phyloP scores from a whole-genome alignment of 2,797 vertebrate genomes.

The Scarus forsteni region DNA sequence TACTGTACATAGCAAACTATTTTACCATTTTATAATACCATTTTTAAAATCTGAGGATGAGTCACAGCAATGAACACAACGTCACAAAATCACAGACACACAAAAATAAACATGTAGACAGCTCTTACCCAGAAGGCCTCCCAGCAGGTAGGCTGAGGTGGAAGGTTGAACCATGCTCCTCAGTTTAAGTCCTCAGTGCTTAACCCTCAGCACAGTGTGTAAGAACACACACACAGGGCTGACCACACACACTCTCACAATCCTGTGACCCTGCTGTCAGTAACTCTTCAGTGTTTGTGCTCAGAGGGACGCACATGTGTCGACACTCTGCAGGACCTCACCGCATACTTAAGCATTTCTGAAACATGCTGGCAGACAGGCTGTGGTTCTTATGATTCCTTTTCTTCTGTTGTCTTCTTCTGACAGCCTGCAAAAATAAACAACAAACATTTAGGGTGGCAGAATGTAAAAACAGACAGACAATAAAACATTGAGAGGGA shows the following conservation, averaged over 20 bases:
- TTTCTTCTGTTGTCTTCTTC: slow-evolving; percentile 5
- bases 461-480: neutral
- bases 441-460: slow-evolving; percentile 15
- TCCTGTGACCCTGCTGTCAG: slow-evolving; percentile 32
- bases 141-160: slow-evolving; percentile 70
- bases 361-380: slow-evolving; percentile 15
- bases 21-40: neutral
- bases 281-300: slow-evolving; percentile 38
- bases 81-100: slow-evolving; percentile 3
- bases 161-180: slow-evolving; percentile 71
- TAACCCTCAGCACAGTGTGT: slow-evolving; percentile 38
- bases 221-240: slow-evolving; percentile 9
- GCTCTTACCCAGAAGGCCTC: slow-evolving; percentile 75
- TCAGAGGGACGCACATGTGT: slow-evolving; percentile 31
- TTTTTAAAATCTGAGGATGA: neutral
- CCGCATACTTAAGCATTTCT: slow-evolving; percentile 25
- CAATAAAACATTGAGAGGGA: neutral
- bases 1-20: too few species aligned
- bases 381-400: slow-evolving; percentile 5
- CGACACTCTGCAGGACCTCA: slow-evolving; percentile 39
- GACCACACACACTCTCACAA: slow-evolving; percentile 14
- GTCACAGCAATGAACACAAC: neutral
- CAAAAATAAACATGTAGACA: neutral
- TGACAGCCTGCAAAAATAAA: slow-evolving; percentile 51
- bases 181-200: slow-evolving; percentile 49